phyloP scores from a whole-genome alignment of 2,888 invertebrate genomes.

The Lissocephala sabroskyi region DNA sequence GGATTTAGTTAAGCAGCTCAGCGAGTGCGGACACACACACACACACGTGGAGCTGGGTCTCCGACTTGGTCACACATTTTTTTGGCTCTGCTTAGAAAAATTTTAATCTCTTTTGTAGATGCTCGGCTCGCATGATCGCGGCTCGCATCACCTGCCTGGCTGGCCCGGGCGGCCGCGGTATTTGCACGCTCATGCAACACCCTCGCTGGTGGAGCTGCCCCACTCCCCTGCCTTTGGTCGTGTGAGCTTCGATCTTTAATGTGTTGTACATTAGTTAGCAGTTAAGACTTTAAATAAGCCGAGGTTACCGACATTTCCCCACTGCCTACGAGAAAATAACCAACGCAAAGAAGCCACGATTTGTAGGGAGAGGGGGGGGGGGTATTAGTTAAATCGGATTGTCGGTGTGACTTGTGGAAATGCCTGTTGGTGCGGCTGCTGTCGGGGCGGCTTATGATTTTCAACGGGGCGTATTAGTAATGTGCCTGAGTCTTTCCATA shows the following conservation, averaged over 20 bases:
- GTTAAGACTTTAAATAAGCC: slow-evolving; percentile 69
- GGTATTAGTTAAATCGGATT: slow-evolving; percentile 55
- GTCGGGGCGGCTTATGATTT: slow-evolving; percentile 57
- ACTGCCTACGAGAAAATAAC: slow-evolving; percentile 25
- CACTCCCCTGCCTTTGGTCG: slow-evolving; percentile 11
- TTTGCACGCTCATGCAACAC: slow-evolving; percentile 22
- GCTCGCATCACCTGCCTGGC: slow-evolving; percentile 40
- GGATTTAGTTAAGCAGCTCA: slow-evolving; percentile 73
- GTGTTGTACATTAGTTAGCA: slow-evolving; percentile 67
- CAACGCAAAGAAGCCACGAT: no score
- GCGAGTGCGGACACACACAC: slow-evolving; percentile 36
- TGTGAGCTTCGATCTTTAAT: slow-evolving; percentile 34
- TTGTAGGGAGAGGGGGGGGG: slow-evolving; percentile 5
- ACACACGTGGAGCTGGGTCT: background rate
- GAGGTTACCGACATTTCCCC: slow-evolving; percentile 66
- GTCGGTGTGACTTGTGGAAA: slow-evolving; percentile 62
- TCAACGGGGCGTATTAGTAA: slow-evolving; percentile 64
- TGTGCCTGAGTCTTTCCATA: slow-evolving; percentile 25
- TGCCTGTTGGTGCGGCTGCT: slow-evolving; percentile 20
- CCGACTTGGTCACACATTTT: slow-evolving; percentile 44
- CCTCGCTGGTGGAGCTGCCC: no score
- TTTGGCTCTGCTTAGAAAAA: slow-evolving; percentile 62
- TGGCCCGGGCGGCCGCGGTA: slow-evolving; percentile 20
- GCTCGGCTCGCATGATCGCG: slow-evolving; percentile 62
- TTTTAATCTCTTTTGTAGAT: slow-evolving; percentile 70